These are phyloP conservation scores for Paramormyrops hopkinsi DNA, from an alignment of 2,797 vertebrate species.

Conservation along the genomic window DNA sequence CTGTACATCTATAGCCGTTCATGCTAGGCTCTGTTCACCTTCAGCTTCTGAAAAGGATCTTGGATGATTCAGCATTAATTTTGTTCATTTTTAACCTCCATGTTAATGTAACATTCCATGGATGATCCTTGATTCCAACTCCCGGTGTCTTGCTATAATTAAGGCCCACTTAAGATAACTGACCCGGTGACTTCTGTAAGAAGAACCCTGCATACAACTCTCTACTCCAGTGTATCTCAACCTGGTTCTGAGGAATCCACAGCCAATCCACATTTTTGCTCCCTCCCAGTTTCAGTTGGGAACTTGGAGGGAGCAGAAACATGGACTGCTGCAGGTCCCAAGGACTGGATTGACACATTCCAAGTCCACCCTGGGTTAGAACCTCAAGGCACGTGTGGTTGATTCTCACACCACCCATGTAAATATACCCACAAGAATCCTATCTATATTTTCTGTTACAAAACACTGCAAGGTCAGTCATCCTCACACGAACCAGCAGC, in stretches of 20 bases:
- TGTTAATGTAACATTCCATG: not conserved
- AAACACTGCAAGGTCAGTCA: slow-evolving; percentile 8
- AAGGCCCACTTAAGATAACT: slow-evolving; percentile 28
- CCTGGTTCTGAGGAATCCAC: not conserved
- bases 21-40: not conserved
- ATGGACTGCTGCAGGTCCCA: not conserved
- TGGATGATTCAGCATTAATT: not conserved
- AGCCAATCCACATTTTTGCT: not conserved
- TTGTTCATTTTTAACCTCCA: not conserved
- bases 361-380: slow-evolving; percentile 43
- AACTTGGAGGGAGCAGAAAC: not conserved
- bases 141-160: not conserved
- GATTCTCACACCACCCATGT: slow-evolving; percentile 41
- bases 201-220: not conserved
- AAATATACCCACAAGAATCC: slow-evolving; percentile 28
- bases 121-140: not conserved
- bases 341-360: not conserved
- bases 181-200: slow-evolving; percentile 18
- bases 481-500: not conserved
- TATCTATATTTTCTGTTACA: slow-evolving; percentile 31
- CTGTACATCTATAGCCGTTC: not conserved
- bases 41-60: slow-evolving; percentile 2
- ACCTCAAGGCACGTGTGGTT: slow-evolving; percentile 58
- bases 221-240: not conserved
- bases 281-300: not conserved